Percentiles rank a stretch among this genome's conserved stretches.
These are phyloP conservation scores for Orchesella flavescens DNA, from an alignment of 2,888 invertebrate genomes.

Conservation along the genomic window DNA sequence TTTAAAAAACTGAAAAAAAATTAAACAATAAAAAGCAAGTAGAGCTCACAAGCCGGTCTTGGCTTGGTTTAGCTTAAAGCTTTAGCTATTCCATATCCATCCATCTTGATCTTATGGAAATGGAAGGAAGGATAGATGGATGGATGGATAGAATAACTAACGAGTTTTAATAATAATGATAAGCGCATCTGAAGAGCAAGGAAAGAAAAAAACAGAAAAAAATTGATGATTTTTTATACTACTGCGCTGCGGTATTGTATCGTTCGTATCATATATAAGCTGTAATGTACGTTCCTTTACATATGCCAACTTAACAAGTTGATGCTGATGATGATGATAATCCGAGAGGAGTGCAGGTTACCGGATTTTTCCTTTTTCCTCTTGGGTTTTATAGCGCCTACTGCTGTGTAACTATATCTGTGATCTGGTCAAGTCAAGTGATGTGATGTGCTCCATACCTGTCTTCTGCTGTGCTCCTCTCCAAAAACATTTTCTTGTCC, in stretches of 20 bases:
- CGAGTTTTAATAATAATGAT: constrained; percentile 44
- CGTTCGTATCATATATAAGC: too few species aligned
- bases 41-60: constrained; percentile 1
- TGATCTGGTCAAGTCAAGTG: constrained; percentile 40
- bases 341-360: constrained; percentile 53
- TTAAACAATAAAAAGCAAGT: constrained; percentile 29
- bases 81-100: constrained; percentile 22
- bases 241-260: too few species aligned
- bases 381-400: constrained; percentile 49
- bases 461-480: constrained; percentile 31
- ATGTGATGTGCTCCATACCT: constrained; percentile 40
- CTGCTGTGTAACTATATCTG: constrained; percentile 62
- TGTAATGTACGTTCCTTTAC: constrained; percentile 3
- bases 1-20: constrained; percentile 14
- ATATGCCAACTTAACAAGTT: not conserved
- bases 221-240: constrained; percentile 24
- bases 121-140: constrained; percentile 29
- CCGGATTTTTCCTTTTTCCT: constrained; percentile 61
- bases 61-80: too few species aligned
- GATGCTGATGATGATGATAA: constrained; percentile 15
- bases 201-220: constrained; percentile 20
- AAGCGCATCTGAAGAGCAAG: constrained; percentile 36
- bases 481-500: constrained; percentile 11
- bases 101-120: constrained; percentile 29
- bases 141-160: constrained; percentile 30